Evolutionary conservation across 2,113 vertebrate species (phyloP).

Genomic region (Anthoscopus minutus): DNA sequence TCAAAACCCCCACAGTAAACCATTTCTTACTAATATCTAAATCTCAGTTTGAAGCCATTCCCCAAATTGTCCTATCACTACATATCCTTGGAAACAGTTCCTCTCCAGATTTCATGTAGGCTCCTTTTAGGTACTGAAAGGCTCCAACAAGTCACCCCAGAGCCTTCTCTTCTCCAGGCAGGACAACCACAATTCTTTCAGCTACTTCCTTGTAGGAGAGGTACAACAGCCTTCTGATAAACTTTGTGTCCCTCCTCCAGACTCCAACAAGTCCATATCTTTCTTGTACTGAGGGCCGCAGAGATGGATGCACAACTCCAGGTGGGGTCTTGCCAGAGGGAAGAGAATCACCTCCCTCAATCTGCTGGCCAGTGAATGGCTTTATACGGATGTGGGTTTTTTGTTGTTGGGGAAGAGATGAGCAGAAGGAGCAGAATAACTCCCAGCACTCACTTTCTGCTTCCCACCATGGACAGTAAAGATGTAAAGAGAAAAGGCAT

Average conservation of each 20-base stretch:
- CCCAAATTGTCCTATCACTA: rapidly evolving
- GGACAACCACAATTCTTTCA: not conserved
- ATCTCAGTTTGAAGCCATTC: not conserved
- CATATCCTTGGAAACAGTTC: not conserved
- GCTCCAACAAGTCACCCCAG: not conserved
- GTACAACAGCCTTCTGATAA: not conserved
- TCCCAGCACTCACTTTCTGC: not conserved
- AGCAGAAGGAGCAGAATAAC: not conserved
- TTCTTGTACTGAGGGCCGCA: not conserved
- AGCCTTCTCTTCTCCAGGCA: not conserved
- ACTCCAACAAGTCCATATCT: not conserved
- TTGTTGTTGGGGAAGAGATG: not conserved
- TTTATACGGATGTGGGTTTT: not conserved
- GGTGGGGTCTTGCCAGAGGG: not conserved
- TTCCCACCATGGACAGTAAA: not conserved
- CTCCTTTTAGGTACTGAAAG: not conserved
- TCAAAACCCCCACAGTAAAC: not conserved
- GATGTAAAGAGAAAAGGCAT: not conserved
- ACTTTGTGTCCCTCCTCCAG: rapidly evolving
- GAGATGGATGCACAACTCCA: not conserved
- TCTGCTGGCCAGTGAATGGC: not conserved
- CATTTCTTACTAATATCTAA: not conserved
- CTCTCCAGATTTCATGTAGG: not conserved
- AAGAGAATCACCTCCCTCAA: not conserved
- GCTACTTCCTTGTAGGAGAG: not conserved